These are phyloP conservation scores for Halcyon badia DNA, from an alignment of 2,797 vertebrate genomes.

Conservation along the genomic window DNA sequence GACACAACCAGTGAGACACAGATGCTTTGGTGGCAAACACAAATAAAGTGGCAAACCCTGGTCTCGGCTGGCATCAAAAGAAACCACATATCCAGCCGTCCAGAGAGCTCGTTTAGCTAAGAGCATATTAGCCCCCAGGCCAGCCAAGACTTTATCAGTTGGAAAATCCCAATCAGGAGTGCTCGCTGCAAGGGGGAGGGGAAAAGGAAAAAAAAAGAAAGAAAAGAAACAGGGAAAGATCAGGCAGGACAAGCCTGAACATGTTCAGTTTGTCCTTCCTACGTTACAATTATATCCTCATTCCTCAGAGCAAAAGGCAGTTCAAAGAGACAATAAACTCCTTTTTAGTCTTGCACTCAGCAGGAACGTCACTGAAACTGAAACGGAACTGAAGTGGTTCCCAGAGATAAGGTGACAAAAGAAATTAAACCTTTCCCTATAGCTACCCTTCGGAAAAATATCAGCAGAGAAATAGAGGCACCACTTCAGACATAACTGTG, in stretches of 20 bases:
- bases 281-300: conserved; percentile 58
- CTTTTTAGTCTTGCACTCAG: not conserved
- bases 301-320: conserved; percentile 64
- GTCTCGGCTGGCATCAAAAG: not conserved
- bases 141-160: not conserved
- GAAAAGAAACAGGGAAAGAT: not conserved
- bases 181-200: not conserved
- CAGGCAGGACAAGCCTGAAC: conserved; percentile 57
- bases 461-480: not conserved
- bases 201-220: not conserved
- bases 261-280: conserved; percentile 55
- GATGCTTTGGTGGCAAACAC: not conserved
- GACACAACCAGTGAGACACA: not conserved
- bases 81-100: not conserved
- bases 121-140: not conserved
- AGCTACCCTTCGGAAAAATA: not conserved
- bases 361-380: conserved; percentile 31
- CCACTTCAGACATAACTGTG: not conserved
- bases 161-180: conserved; percentile 47
- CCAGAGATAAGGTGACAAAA: conserved; percentile 63
- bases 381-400: conserved; percentile 52
- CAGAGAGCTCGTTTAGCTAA: not conserved
- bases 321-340: conserved; percentile 69
- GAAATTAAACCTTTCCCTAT: conserved; percentile 36
- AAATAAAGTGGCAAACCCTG: not conserved